phyloP scores from a whole-genome alignment of 2,888 invertebrate genomes.

The Brachyopa scutellaris region DNA sequence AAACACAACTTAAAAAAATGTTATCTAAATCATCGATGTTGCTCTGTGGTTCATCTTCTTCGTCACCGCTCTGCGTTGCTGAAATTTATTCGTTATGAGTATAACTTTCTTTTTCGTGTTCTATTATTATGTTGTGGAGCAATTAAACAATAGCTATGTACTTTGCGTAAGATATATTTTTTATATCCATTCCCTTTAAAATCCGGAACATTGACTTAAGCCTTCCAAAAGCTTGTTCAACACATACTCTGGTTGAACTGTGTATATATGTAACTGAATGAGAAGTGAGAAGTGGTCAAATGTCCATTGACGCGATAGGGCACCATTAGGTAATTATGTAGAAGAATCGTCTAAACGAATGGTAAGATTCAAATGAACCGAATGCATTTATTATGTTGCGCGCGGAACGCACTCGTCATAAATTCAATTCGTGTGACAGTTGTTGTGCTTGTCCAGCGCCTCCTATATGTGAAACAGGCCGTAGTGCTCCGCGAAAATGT shows the following conservation, averaged over 20 bases:
- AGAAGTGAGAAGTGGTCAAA: background rate
- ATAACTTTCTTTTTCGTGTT: background rate
- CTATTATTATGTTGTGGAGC: slow-evolving; percentile 1
- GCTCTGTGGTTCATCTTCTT: background rate
- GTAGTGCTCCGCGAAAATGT: too few species aligned
- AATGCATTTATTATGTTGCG: too few species aligned
- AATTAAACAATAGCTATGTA: slow-evolving; percentile 10
- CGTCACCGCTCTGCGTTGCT: background rate
- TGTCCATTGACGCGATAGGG: slow-evolving; percentile 3
- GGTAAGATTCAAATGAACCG: too few species aligned
- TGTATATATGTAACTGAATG: slow-evolving; percentile 9
- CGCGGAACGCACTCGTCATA: too few species aligned
- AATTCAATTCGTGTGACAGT: too few species aligned
- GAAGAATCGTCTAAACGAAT: too few species aligned
- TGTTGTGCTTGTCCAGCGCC: too few species aligned
- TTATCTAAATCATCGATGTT: too few species aligned
- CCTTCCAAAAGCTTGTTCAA: slow-evolving; percentile 2
- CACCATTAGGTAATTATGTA: background rate
- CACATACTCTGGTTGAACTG: slow-evolving; percentile 13
- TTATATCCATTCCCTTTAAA: background rate
- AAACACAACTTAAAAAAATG: background rate
- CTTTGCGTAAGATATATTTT: background rate
- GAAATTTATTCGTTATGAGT: too few species aligned
- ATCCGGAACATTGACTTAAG: slow-evolving; percentile 2
- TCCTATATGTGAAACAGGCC: too few species aligned